phyloP scores from a whole-genome alignment of 1,140 invertebrate genomes.

The Zophobas atratus region DNA sequence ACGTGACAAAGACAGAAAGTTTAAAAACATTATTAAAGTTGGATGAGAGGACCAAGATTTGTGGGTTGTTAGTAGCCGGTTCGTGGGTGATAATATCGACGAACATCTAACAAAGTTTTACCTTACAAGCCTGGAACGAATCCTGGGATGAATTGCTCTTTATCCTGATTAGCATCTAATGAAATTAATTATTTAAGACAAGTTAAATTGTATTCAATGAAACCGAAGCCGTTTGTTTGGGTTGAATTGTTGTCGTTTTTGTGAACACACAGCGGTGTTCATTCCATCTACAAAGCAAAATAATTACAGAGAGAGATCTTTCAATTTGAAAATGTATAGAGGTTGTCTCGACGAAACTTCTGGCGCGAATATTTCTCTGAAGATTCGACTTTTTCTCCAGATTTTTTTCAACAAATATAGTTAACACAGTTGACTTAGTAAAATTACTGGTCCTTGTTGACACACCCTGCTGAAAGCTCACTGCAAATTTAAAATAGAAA shows the following conservation, averaged over 20 bases:
- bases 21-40: constrained; percentile 10
- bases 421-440: too few relatives aligned
- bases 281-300: too few relatives aligned
- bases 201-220: not conserved
- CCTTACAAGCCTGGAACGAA: not conserved
- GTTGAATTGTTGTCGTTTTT: not conserved
- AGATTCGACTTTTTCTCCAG: too few relatives aligned
- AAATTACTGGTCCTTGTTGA: too few relatives aligned
- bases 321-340: too few relatives aligned
- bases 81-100: constrained; percentile 13
- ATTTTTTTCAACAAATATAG: too few relatives aligned
- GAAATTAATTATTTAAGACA: constrained; percentile 10
- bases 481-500: too few relatives aligned
- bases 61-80: not conserved
- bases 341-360: too few relatives aligned
- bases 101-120: constrained; percentile 32
- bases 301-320: too few relatives aligned
- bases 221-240: not conserved
- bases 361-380: too few relatives aligned
- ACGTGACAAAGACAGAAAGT: not conserved
- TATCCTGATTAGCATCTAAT: not conserved
- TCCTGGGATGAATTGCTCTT: not conserved
- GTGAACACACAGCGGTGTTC: not conserved
- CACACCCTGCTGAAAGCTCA: too few relatives aligned
- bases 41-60: constrained; percentile 1